Evolutionary conservation across 2,888 invertebrate genomes (phyloP).

Genomic region (Agonum fuliginosum): DNA sequence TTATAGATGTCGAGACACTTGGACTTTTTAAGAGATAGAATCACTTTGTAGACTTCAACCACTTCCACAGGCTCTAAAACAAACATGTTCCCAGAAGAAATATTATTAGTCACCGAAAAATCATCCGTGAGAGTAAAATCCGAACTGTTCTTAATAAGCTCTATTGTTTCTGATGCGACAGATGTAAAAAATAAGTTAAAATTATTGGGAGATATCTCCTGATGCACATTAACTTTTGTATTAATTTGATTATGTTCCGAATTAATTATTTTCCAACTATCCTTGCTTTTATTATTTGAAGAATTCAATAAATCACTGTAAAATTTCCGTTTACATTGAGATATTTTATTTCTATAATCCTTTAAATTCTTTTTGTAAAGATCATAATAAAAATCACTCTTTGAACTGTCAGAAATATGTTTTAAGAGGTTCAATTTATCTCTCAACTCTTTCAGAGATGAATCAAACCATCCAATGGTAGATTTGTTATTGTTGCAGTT

Average conservation of each 20-base stretch:
- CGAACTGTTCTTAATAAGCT: background rate
- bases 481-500: background rate
- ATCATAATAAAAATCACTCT: background rate
- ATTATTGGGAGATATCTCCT: background rate
- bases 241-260: background rate
- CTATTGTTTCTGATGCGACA: background rate
- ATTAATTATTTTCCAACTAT: constrained; percentile 15
- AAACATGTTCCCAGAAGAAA: background rate
- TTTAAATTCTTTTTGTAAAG: background rate
- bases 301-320: background rate
- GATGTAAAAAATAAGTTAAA: background rate
- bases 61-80: background rate
- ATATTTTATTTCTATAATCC: constrained; percentile 9
- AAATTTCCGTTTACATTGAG: background rate
- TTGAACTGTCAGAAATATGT: background rate
- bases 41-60: background rate
- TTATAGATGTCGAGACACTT: background rate
- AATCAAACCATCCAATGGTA: background rate
- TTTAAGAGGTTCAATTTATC: background rate
- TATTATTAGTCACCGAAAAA: background rate
- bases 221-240: background rate
- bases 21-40: background rate
- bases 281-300: constrained; percentile 1
- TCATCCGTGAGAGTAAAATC: background rate
- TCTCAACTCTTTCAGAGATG: background rate